phyloP scores from a whole-genome alignment of 1,140 invertebrate species.

The Kradibia gibbosae region DNA sequence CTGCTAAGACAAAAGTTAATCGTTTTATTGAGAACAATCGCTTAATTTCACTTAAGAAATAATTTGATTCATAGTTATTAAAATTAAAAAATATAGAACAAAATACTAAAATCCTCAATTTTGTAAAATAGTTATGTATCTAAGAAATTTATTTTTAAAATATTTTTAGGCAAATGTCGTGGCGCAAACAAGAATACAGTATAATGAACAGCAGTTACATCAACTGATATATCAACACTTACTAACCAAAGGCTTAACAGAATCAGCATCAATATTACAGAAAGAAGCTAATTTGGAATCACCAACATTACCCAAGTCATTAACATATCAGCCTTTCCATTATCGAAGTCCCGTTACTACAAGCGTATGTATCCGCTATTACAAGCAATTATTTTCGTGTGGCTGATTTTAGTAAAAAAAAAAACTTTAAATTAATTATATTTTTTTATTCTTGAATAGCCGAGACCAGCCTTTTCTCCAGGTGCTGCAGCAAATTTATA shows the following conservation, averaged over 20 bases:
- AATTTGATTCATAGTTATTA: too few relatives aligned
- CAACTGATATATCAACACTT: constrained; percentile 95
- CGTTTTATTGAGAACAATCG: too few relatives aligned
- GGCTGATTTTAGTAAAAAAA: neutral
- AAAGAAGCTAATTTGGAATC: constrained; percentile 80
- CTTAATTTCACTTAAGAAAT: too few relatives aligned
- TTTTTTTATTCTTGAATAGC: constrained; percentile 40
- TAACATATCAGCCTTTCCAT: constrained; percentile 74
- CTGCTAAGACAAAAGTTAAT: too few relatives aligned
- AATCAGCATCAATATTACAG: constrained; percentile 82
- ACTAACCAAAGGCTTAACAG: constrained; percentile 80
- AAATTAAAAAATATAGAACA: too few relatives aligned
- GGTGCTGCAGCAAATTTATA: constrained; percentile 69
- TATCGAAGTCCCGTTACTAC: constrained; percentile 71
- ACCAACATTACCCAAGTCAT: constrained; percentile 69
- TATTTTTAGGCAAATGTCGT: constrained; percentile 82
- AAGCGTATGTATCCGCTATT: constrained; percentile 59
- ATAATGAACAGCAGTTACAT: constrained; percentile 92
- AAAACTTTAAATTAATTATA: constrained; percentile 25
- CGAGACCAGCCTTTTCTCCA: constrained; percentile 66
- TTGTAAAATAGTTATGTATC: too few relatives aligned
- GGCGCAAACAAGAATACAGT: constrained; percentile 94
- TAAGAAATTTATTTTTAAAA: constrained; percentile 10
- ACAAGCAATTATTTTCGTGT: neutral
- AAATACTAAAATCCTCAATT: too few relatives aligned